Percentiles rank a stretch among this genome's conserved stretches.
Conservation (phyloP, 2,888 invertebrate genomes). For the Ochropleura leucogaster region DNA sequence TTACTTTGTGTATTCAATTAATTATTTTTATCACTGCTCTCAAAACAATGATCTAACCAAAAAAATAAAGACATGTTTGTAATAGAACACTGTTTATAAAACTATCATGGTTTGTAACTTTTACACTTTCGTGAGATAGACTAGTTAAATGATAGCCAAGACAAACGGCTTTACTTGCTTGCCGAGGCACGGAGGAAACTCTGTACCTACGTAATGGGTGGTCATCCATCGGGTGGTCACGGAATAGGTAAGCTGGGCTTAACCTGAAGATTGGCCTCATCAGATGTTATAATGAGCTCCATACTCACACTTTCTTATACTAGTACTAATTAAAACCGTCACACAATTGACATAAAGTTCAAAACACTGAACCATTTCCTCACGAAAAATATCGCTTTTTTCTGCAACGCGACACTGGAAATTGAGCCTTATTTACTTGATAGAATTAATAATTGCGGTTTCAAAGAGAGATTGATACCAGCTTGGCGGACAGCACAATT, state of each 20-base stretch:
- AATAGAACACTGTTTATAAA: no score
- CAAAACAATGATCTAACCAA: not conserved
- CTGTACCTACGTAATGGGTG: no score
- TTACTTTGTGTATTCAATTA: not conserved
- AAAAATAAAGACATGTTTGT: no score
- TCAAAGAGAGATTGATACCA: conserved; percentile 36
- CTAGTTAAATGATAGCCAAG: no score
- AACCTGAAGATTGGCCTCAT: no score
- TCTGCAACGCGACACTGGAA: not conserved
- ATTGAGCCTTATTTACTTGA: conserved; percentile 29
- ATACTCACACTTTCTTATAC: not conserved
- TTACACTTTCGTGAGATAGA: no score
- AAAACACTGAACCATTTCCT: not conserved
- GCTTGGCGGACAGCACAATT: conserved; percentile 36
- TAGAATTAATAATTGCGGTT: conserved; percentile 45
- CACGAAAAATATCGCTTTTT: not conserved
- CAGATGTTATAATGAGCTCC: no score
- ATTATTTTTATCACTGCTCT: not conserved
- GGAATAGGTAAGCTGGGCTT: no score
- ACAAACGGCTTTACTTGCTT: no score
- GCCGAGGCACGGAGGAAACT: no score
- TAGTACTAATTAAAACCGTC: not conserved
- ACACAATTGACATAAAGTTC: not conserved
- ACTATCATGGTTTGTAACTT: no score
- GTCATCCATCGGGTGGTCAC: no score